Percentiles rank a stretch among this genome's conserved stretches.
phyloP scores from a whole-genome alignment of 2,113 vertebrate genomes.

The Atrichornis clamosus region DNA sequence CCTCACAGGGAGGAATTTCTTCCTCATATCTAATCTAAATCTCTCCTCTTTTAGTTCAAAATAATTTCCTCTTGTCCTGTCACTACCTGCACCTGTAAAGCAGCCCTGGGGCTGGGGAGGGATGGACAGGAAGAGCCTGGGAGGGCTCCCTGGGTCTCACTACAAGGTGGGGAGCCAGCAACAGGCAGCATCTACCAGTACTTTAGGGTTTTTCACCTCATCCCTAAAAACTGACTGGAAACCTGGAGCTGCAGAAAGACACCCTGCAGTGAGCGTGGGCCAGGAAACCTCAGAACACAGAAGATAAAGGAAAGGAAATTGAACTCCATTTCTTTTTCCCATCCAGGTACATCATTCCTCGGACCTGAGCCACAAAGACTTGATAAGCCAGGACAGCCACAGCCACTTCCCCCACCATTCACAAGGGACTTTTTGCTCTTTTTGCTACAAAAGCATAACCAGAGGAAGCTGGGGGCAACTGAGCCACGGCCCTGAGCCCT shows the following conservation, averaged over 20 bases:
- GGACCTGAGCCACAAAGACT: not conserved
- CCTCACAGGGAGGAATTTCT: not conserved
- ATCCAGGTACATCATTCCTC: not conserved
- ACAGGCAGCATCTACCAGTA: not conserved
- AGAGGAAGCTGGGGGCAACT: not conserved
- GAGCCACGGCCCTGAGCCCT: accelerated
- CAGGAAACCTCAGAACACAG: not conserved
- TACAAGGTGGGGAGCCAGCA: not conserved
- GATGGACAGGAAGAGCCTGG: not conserved
- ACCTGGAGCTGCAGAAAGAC: not conserved
- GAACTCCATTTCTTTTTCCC: not conserved
- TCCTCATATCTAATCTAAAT: not conserved
- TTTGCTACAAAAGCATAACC: not conserved
- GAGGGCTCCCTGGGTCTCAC: accelerated
- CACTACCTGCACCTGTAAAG: not conserved
- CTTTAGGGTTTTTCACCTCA: not conserved
- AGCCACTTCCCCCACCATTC: not conserved
- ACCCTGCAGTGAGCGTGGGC: accelerated
- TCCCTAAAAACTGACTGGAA: not conserved
- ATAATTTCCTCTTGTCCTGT: not conserved
- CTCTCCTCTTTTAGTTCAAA: not conserved
- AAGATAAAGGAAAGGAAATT: not conserved
- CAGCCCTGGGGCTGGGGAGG: not conserved
- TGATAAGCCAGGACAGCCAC: not conserved
- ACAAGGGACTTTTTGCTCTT: not conserved